Evolutionary conservation across 2,888 invertebrate genomes (phyloP).

Genomic region (Eurois occulta): DNA sequence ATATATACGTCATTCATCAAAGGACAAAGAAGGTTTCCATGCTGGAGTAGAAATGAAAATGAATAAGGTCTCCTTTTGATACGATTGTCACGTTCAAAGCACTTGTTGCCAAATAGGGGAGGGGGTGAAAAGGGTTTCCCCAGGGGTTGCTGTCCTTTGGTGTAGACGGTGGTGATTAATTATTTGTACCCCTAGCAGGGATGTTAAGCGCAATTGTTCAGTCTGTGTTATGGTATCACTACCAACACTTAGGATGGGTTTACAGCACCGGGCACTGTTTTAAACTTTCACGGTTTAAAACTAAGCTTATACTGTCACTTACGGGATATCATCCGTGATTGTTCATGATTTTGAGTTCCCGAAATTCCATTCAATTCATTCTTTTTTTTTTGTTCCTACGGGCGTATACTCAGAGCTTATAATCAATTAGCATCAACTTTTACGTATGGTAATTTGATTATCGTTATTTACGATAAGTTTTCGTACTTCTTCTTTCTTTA

Average conservation of each 20-base stretch:
- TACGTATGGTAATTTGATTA: not conserved
- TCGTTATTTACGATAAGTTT: not conserved
- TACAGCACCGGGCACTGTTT: too few relatives aligned
- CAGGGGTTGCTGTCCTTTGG: constrained; percentile 3
- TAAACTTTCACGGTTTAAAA: too few relatives aligned
- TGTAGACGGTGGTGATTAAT: constrained; percentile 9
- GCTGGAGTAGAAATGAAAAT: not conserved
- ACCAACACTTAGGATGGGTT: not conserved
- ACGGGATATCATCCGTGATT: too few relatives aligned
- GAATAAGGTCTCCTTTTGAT: not conserved
- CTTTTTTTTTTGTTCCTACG: too few relatives aligned
- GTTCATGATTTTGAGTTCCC: too few relatives aligned
- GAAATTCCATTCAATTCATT: too few relatives aligned
- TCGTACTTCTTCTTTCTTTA: not conserved
- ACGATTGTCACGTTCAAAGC: constrained; percentile 5
- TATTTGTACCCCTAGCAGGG: not conserved
- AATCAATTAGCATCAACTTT: not conserved
- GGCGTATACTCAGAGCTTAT: not conserved
- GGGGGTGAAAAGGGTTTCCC: constrained; percentile 25
- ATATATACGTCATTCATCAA: constrained; percentile 4
- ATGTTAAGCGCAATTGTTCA: not conserved
- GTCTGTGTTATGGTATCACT: not conserved
- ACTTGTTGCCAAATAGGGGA: constrained; percentile 38
- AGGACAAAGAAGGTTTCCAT: constrained; percentile 6
- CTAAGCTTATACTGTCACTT: too few relatives aligned